Evolutionary conservation across 1,140 invertebrate genomes (phyloP).

Genomic region (Diploscapter pachys): DNA sequence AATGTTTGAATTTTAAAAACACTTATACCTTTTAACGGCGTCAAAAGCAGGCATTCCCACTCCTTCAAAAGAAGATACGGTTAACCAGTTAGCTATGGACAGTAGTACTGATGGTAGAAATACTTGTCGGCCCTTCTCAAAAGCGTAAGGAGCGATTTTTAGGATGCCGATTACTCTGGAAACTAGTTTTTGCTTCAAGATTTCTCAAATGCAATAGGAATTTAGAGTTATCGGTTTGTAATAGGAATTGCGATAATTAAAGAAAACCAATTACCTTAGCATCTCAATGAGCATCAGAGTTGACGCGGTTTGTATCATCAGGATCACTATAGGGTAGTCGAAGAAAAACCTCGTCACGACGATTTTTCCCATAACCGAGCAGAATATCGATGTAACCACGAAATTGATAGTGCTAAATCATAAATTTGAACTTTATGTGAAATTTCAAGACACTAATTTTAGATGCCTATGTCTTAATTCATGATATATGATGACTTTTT

Average conservation of each 20-base stretch:
- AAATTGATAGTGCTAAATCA: conserved; percentile 22
- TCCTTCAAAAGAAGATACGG: conserved; percentile 62
- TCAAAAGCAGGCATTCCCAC: conserved; percentile 67
- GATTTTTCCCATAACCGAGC: conserved; percentile 26
- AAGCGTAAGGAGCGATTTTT: conserved; percentile 57
- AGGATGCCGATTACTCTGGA: conserved; percentile 32
- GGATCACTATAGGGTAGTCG: conserved; percentile 43
- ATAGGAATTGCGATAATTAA: background rate
- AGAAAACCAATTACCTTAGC: conserved; percentile 23
- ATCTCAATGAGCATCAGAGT: conserved; percentile 38
- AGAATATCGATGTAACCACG: conserved; percentile 15
- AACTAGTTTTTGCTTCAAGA: background rate
- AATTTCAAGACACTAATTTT: too few species aligned
- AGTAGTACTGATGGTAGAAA: conserved; percentile 62
- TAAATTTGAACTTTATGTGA: background rate
- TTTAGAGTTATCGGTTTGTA: too few species aligned
- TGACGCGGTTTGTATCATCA: conserved; percentile 41
- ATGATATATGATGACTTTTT: too few species aligned
- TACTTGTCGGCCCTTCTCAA: conserved; percentile 59
- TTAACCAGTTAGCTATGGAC: conserved; percentile 61
- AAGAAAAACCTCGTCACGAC: conserved; percentile 41
- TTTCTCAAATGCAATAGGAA: too few species aligned
- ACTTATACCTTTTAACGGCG: conserved; percentile 59
- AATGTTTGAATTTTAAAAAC: too few species aligned
- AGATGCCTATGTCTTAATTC: too few species aligned